Conservation (phyloP, 2,888 invertebrate species). For the Agrotis segetum region DNA sequence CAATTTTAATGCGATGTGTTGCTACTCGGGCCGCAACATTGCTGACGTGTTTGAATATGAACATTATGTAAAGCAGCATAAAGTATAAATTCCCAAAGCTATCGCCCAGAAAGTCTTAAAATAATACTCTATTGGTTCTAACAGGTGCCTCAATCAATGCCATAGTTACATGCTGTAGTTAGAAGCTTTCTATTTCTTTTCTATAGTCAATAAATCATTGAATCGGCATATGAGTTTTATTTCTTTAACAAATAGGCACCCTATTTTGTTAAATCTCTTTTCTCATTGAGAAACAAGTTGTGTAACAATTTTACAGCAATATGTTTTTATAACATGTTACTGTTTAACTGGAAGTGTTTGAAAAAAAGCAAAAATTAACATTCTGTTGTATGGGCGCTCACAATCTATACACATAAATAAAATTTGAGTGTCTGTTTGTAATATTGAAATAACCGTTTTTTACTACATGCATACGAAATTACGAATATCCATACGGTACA, state of each 20-base stretch:
- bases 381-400: no score
- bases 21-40: not conserved
- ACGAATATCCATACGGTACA: no score
- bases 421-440: no score
- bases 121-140: slow-evolving; percentile 11
- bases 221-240: slow-evolving; percentile 29
- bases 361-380: no score
- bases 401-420: no score
- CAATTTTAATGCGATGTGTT: not conserved
- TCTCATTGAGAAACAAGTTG: not conserved
- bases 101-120: not conserved
- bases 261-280: no score
- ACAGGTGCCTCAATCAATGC: slow-evolving; percentile 29
- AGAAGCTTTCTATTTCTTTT: slow-evolving; percentile 25
- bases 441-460: no score
- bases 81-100: not conserved
- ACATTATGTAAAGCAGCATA: not conserved
- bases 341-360: no score
- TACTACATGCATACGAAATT: no score
- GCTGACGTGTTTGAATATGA: not conserved
- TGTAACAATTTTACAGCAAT: no score
- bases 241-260: slow-evolving; percentile 2
- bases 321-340: no score
- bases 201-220: slow-evolving; percentile 52
- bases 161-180: slow-evolving; percentile 39